Evolutionary conservation across 92 coral and sea anemone genomes (phyloP), one percentile per base, ranked within the genome.

Genomic region (Hydrozoanthus gracilis): DNA sequence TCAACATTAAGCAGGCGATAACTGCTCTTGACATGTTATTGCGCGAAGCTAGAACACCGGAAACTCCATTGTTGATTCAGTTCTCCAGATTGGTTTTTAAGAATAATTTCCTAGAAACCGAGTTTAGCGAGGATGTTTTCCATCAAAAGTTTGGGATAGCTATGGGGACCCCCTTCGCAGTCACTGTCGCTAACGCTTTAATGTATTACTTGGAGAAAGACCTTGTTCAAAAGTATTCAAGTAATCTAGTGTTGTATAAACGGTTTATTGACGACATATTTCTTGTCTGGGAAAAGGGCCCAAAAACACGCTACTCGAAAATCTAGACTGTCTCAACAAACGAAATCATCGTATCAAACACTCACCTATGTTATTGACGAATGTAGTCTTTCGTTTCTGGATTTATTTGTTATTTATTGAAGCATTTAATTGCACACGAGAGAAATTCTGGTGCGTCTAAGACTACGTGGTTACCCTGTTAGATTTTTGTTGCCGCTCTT

Each of bases 161-260:
- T 6, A 85, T 89, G 89, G 88, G 86, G 2, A 89, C 85, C 3
- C 82, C 73, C 3, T 85, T 89, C 17, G 89, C 89, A 15, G 92
- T 84, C 17, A 85, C 86, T 3, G 92, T 76, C 13, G 92, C 91
- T 39, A 88, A 88, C 47, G 88, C 91, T 5, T 88, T 88, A 62
- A 83, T 88, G 88, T 88, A 54, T 83, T 73, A 83, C 35, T 82
- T 71, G 0, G 84, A 88, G 49, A 83, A 50, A 44, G 88, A 89
- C 49, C 35, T 77, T 5, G 85, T 89, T 10, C n/a, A 6, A 6
- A 82, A 44, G 52, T 71, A 75, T 50, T 84, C 86, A 16, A 48
- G 65, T 7, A 0, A 88, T 76, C 66, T 89, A 11, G 18, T 73
- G 68, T 72, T 85, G n/a, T 85, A 85, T 39, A 85, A 85, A 55